Conservation (phyloP, 2,888 invertebrate species). For the Bursaphelenchus okinawaensis region DNA sequence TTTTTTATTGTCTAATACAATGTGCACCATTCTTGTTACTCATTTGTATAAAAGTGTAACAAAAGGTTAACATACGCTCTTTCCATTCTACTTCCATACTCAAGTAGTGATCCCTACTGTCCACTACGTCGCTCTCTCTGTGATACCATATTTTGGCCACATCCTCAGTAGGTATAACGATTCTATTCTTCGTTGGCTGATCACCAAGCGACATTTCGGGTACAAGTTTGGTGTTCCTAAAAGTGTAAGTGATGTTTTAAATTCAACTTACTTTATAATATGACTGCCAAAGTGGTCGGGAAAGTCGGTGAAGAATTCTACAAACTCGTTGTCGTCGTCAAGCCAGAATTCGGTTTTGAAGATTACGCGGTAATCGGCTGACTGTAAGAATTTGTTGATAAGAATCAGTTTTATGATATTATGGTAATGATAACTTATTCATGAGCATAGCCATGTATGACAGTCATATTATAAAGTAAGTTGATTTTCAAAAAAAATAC, state of each 20-base stretch:
- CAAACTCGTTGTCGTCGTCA: slow-evolving; percentile 14
- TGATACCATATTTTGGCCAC: slow-evolving; percentile 26
- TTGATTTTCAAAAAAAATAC: too few relatives aligned
- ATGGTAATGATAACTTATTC: too few relatives aligned
- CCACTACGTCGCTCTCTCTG: slow-evolving; percentile 16
- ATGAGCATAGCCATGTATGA: too few relatives aligned
- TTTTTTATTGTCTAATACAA: background rate
- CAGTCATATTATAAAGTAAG: too few relatives aligned
- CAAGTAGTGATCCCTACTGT: background rate
- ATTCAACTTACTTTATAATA: background rate
- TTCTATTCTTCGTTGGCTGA: background rate
- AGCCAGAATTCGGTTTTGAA: slow-evolving; percentile 16
- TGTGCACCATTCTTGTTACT: background rate
- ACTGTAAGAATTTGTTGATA: too few relatives aligned
- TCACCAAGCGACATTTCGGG: background rate
- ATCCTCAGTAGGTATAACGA: background rate
- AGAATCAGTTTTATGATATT: too few relatives aligned
- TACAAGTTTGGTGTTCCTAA: background rate
- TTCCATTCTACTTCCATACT: slow-evolving; percentile 15
- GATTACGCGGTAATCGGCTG: slow-evolving; percentile 15
- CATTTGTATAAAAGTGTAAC: too few relatives aligned
- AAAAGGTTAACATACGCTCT: too few relatives aligned
- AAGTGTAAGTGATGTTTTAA: background rate
- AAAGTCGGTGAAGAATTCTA: slow-evolving; percentile 9
- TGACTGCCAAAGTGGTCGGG: background rate